Evolutionary conservation across 2,113 vertebrate species (phyloP), one percentile per base, ranked within the genome.

Genomic region (Brachypodius melanocephalos): DNA sequence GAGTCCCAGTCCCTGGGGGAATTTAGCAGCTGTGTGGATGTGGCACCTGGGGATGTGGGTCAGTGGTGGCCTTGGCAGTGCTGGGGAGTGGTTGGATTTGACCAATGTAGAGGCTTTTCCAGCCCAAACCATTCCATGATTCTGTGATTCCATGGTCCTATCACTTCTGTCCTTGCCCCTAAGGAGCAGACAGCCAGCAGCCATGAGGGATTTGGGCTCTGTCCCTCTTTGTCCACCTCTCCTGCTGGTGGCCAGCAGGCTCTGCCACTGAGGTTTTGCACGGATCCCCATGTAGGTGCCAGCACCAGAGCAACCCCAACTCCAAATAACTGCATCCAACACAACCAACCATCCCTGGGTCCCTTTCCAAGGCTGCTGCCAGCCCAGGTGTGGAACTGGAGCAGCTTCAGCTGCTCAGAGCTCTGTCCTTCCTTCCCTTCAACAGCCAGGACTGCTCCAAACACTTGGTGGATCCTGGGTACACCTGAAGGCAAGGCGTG

Each of bases 261-360:
- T 26, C 29, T 25, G 54, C 34, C 18, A 0, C 28, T 0, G 2
- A 46, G 63, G 24, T 20, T 36, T 46, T 3, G 7, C 67, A 24
- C 20, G 48, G 65, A 81, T 6, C 46, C 36, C 46, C 0, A 0
- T 0, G 36, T 9, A 43, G 80, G 11, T 45, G 36, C 9, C 1
- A 0, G 19, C 1, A 22, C 22, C 10, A 17, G 42, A 42, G 54
- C 48, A 72, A 51, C 24, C 31, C 38, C 65, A 58, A 0, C 46
- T 20, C 51, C 0, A 3, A 40, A 29, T 8, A 24, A 2, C 57
- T 28, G 46, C 77, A 38, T 8, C 34, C 54, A 34, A 8, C 3
- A 3, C 29, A 29, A n/a, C 43, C 9, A 0, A 38, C 62, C 21
- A 3, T 5, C 8, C 63, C 79, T 4, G 5, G 26, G 10, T 29